Evolutionary conservation across 2,888 invertebrate genomes (phyloP), one percentile per base, ranked within the genome.

Genomic region (Oegoconia quadripuncta): DNA sequence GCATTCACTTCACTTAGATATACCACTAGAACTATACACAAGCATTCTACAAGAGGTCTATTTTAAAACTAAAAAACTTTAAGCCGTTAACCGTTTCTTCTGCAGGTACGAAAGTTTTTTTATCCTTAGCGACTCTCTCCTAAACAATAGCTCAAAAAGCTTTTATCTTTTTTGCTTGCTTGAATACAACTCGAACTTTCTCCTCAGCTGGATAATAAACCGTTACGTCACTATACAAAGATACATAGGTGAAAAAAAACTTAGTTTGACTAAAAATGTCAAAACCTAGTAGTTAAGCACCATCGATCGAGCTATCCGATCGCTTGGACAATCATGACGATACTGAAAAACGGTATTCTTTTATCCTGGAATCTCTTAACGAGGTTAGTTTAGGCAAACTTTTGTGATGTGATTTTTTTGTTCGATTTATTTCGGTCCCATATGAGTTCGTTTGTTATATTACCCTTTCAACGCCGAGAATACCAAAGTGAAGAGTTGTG

Each of bases 341-440:
- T 83, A 87, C 87, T 87, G 82, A 87, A 84, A 84, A 84, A 82
- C 81, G 76, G 79, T 81, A 81, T 80, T 83, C 80, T 72, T 83
- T 86, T 84, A 84, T 83, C 83, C 83, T 81, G 77, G 78, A 79
- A 87, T 87, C 84, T 86, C 70, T 75, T 84, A 87, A 87, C 83
- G 82, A 87, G 80, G 80, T 84, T 83, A 86, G 87, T 80, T 83
- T 86, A 87, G 83, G 81, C 86, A 82, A 86, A 87, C 83, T 83
- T 83, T 84, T 82, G 84, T 86, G 78, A 82, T 77, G 79, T 79
- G 73, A 67, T 81, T 79, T 78, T 81, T 80, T 77, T 73, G 79
- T 74, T 67, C 53, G 52, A 77, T 79, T 82, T 81, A 75, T 81
- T 77, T 65, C 74, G 76, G 72, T 64, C 75, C 75, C 76, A 64